Evolutionary conservation across 2,113 vertebrate species (phyloP).

Genomic region (Mormoops blainvillei): DNA sequence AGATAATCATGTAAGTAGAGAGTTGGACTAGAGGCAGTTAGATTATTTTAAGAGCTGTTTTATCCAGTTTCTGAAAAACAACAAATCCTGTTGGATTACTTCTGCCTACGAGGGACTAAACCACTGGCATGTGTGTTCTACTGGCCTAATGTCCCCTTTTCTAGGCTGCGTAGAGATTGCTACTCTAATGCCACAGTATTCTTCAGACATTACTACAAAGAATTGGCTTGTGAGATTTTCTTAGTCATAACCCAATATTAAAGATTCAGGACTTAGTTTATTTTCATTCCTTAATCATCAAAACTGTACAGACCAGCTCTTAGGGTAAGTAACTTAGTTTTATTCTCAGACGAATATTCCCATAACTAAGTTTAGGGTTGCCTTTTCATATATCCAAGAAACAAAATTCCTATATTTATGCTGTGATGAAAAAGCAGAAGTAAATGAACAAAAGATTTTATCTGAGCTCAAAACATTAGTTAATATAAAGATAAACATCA

Average conservation of each 20-base stretch:
- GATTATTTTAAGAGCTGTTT: conserved; percentile 22
- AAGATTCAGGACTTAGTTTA: not conserved
- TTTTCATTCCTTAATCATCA: not conserved
- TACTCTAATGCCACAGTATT: not conserved
- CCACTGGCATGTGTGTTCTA: not conserved
- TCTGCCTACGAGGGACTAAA: not conserved
- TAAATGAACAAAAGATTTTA: not conserved
- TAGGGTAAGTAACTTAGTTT: not conserved
- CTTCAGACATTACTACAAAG: not conserved
- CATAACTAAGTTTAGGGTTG: not conserved
- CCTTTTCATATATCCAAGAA: conserved; percentile 3
- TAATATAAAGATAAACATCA: not conserved
- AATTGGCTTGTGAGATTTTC: not conserved
- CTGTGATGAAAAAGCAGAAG: not conserved
- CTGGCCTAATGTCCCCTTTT: not conserved
- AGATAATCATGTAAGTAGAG: not conserved
- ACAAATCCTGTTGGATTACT: not conserved
- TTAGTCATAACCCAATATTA: not conserved
- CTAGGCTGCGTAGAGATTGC: not conserved
- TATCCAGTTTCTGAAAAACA: not conserved
- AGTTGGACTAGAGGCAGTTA: not conserved
- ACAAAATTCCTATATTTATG: not conserved
- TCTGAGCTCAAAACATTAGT: not conserved
- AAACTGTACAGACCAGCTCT: not conserved
- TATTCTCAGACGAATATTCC: not conserved